A percentile compares a stretch with the other conserved stretches of the same genome.
These are phyloP conservation scores for Drosophila asahinai DNA, from an alignment of 1,140 invertebrate genomes.

Conservation along the genomic window DNA sequence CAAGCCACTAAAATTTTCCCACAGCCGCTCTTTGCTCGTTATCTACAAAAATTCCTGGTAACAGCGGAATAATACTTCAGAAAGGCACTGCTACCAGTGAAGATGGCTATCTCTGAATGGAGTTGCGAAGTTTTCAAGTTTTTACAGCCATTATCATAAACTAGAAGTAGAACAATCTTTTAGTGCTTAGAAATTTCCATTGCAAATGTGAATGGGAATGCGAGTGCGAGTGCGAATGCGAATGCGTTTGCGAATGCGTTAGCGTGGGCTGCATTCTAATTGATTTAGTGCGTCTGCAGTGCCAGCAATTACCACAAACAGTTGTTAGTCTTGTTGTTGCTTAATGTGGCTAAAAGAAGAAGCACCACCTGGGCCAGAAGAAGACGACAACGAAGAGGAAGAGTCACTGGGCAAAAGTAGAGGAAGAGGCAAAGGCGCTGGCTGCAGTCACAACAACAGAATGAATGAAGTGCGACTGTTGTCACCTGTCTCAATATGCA, in stretches of 20 bases:
- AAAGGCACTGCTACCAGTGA: neutral
- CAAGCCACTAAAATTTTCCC: slow-evolving; percentile 21
- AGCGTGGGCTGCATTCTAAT: slow-evolving; percentile 55
- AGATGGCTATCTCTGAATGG: slow-evolving; percentile 43
- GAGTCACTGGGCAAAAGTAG: slow-evolving; percentile 1
- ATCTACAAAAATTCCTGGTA: slow-evolving; percentile 17
- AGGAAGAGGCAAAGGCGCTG: slow-evolving; percentile 10
- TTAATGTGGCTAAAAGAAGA: slow-evolving; percentile 35
- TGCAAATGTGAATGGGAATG: slow-evolving; percentile 36
- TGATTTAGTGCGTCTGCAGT: slow-evolving; percentile 74
- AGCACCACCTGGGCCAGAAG: slow-evolving; percentile 11
- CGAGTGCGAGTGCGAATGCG: neutral
- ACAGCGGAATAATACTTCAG: slow-evolving; percentile 27
- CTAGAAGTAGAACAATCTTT: slow-evolving; percentile 55
- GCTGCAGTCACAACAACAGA: slow-evolving; percentile 50
- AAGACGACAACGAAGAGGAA: neutral
- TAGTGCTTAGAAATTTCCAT: slow-evolving; percentile 47
- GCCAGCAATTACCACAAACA: slow-evolving; percentile 41
- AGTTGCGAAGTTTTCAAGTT: slow-evolving; percentile 39
- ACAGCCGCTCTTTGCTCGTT: neutral
- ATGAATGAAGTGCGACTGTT: slow-evolving; percentile 67
- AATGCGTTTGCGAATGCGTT: slow-evolving; percentile 8
- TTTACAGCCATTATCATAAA: slow-evolving; percentile 38
- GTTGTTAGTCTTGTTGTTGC: slow-evolving; percentile 21
- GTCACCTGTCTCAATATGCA: slow-evolving; percentile 81